phyloP scores from a whole-genome alignment of 2,888 invertebrate genomes.

The Resseliella maxima region DNA sequence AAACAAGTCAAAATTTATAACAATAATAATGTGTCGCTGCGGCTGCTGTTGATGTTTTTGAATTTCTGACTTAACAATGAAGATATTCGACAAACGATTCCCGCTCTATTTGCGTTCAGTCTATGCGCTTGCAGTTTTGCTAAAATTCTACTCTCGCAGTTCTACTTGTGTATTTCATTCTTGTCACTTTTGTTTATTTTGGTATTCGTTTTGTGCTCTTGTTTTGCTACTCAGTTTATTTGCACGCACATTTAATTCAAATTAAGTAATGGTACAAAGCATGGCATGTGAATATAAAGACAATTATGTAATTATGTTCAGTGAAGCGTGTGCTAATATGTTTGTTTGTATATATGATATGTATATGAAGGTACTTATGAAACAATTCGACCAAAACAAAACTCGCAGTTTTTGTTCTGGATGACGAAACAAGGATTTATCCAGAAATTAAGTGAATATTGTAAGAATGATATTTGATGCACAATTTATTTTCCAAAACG shows the following conservation, averaged over 20 bases:
- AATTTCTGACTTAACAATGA: background rate
- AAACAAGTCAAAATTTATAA: background rate
- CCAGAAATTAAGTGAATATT: too few relatives aligned
- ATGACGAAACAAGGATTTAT: too few relatives aligned
- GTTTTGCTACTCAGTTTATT: background rate
- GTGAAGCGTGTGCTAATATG: background rate
- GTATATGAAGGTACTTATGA: constrained; percentile 1
- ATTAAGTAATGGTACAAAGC: constrained; percentile 22
- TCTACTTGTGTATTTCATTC: background rate
- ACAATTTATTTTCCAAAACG: background rate
- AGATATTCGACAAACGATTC: background rate
- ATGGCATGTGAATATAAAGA: constrained; percentile 29
- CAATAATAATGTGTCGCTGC: background rate
- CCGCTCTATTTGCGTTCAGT: background rate
- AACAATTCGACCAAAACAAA: background rate
- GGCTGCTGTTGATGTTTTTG: background rate
- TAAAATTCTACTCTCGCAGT: background rate
- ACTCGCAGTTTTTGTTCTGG: too few relatives aligned
- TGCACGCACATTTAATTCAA: constrained; percentile 41
- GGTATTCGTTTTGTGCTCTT: background rate
- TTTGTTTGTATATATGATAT: constrained; percentile 5
- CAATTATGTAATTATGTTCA: constrained; percentile 34
- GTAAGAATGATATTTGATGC: too few relatives aligned
- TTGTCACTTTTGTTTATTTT: background rate
- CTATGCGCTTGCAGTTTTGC: background rate